A percentile compares a stretch with the other conserved stretches of the same genome.
These are phyloP conservation scores for Poecile montanus DNA, from an alignment of 2,797 vertebrate species.

Conservation along the genomic window DNA sequence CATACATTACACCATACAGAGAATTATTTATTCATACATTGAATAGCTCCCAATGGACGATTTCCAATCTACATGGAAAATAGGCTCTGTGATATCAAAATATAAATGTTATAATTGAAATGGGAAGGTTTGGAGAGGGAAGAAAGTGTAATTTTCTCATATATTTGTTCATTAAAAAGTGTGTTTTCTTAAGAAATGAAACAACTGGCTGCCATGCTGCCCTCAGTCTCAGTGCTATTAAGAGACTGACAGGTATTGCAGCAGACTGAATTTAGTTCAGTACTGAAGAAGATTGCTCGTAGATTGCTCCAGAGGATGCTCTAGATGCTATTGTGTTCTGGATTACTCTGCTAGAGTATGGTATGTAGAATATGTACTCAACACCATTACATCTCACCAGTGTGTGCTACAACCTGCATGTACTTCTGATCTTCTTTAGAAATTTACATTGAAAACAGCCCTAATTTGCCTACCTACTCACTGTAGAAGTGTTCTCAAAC, in stretches of 20 bases:
- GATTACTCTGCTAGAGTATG: neutral
- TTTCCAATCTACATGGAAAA: neutral
- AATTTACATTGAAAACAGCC: neutral
- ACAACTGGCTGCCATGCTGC: neutral
- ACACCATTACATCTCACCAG: neutral
- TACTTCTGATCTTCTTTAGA: neutral
- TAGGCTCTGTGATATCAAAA: neutral
- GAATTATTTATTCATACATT: conserved; percentile 3
- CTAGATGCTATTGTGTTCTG: neutral
- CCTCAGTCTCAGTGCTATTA: neutral
- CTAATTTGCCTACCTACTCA: neutral
- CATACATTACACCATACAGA: neutral
- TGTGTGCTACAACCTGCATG: neutral
- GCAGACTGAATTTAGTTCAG: neutral
- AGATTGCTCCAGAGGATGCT: neutral
- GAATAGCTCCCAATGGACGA: neutral
- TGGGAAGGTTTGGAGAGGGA: neutral
- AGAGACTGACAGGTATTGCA: neutral
- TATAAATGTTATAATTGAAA: neutral
- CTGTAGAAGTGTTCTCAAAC: neutral
- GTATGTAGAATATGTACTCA: neutral
- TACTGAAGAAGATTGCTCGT: neutral
- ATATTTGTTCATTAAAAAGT: neutral
- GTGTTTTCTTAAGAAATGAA: neutral
- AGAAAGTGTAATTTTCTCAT: neutral